Base-by-base conservation (phyloP, 2,797 vertebrate genomes). In the Sebastiscus albofasciatus region DNA sequence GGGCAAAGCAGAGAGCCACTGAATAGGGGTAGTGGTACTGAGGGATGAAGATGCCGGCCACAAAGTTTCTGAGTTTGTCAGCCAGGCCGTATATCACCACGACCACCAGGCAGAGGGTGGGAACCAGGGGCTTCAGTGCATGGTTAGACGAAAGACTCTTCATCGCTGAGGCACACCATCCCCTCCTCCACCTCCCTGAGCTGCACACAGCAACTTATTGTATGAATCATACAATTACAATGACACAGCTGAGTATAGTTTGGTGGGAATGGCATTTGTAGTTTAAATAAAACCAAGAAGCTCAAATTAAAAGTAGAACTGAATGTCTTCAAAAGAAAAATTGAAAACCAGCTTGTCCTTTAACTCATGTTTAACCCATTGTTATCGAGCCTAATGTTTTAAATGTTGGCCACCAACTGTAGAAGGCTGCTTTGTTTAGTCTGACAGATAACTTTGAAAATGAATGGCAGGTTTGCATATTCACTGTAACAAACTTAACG, bases 1-100 rank as follows among this genome's bases (percentile, higher is more conserved):
- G 94, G n/a, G 84, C 85, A 14, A 97, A 94, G 72, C 91, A 93
- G 55, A 96, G 89, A 22, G 93, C 91, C 24, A 93, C 93, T 10
- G 83, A 83, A 16, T 94, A 96, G 0, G 93, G 92, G 84, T 92
- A 96, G 86, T 92, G 95, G 75, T 97, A 97, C 91, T 97, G 96
- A 12, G 95, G 93, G 76, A 96, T 89, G 79, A 97, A 96, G 83
- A 97, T 73, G 46, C 79, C 56, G 0, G 75, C 80, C 66, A 97
- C 93, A 87, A 97, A 96, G 83, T 90, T 91, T 39, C 87, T 76
- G 16, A 96, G 95, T 36, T 75, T 89, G 81, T 95, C 94, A 6
- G 87, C 92, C 55, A 94, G 86, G 34, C 90, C 66, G 4, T 96
- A 95, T 26, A 92, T 12, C 14, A 94, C 65, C 42, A 93, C n/a